Conservation (phyloP, 2,888 invertebrate species). For the Smittia sp. region DNA sequence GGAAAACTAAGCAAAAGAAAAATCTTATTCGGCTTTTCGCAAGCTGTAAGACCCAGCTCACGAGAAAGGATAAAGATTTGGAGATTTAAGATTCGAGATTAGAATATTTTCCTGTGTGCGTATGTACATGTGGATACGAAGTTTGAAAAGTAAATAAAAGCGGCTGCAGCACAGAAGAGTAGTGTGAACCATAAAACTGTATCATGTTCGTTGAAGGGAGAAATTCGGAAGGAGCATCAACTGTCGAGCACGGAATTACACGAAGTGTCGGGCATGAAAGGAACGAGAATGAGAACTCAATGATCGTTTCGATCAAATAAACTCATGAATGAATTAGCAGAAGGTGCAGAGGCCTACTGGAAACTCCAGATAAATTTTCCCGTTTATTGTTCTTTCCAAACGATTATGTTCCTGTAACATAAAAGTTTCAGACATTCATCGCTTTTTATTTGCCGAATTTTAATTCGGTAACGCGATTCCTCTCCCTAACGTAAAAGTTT, state of each 20-base stretch:
- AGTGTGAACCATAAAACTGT: not conserved
- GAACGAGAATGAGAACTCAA: not conserved
- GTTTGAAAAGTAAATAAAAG: constrained; percentile 8
- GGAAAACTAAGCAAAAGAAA: too few species aligned
- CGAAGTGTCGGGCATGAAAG: not conserved
- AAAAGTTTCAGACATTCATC: not conserved
- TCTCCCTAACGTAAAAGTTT: not conserved
- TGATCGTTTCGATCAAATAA: not conserved
- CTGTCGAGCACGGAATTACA: too few species aligned
- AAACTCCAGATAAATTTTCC: not conserved
- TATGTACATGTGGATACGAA: not conserved
- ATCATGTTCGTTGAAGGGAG: not conserved
- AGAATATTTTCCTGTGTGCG: not conserved
- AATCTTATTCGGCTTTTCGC: too few species aligned
- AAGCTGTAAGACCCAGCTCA: not conserved
- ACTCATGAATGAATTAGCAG: too few species aligned
- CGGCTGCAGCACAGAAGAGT: not conserved
- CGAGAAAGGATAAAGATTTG: not conserved
- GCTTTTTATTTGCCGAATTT: not conserved
- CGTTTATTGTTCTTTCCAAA: not conserved
- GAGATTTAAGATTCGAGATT: not conserved
- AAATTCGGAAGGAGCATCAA: not conserved
- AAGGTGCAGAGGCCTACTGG: not conserved
- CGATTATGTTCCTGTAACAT: not conserved
- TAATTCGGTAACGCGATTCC: not conserved